phyloP scores from a whole-genome alignment of 2,113 vertebrate species.

The Struthio camelus region DNA sequence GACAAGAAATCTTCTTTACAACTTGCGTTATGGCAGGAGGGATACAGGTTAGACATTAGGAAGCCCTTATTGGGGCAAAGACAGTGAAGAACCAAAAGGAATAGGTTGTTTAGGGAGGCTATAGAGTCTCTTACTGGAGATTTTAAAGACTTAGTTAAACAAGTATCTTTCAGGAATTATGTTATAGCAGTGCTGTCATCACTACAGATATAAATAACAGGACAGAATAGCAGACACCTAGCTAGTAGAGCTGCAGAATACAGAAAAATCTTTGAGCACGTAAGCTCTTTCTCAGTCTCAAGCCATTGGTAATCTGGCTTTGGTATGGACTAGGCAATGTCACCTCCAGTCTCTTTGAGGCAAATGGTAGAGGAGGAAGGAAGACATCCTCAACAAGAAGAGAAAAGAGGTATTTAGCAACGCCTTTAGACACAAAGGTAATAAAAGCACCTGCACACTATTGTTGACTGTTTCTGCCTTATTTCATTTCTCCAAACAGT shows the following conservation, averaged over 20 bases:
- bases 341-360: neutral
- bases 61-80: neutral
- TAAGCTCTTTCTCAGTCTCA: neutral
- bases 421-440: neutral
- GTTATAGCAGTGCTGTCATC: neutral
- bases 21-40: neutral
- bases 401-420: neutral
- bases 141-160: neutral
- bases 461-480: neutral
- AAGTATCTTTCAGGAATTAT: neutral
- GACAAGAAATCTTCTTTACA: neutral
- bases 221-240: neutral
- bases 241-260: neutral
- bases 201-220: neutral
- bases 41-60: neutral
- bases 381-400: neutral
- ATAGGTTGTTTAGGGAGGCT: neutral
- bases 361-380: neutral
- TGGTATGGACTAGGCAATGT: neutral
- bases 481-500: neutral
- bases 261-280: neutral
- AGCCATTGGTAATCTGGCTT: neutral
- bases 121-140: neutral
- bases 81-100: neutral
- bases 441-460: neutral